These are phyloP conservation scores for pig (Sus scrofa) DNA, from an alignment of 2,113 vertebrate species.

Conservation along the genomic window DNA sequence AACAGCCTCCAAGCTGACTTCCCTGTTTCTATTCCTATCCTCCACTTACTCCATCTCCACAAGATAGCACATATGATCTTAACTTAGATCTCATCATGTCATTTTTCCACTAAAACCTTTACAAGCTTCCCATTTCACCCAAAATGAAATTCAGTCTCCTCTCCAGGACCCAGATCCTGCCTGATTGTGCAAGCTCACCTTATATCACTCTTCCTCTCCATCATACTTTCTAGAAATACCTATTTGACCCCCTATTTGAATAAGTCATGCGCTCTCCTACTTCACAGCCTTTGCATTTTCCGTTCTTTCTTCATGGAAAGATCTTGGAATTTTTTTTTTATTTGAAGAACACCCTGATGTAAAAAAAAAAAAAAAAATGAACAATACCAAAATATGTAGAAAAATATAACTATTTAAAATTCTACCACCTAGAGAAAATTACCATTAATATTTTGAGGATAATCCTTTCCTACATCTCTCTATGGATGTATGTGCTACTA, in stretches of 20 bases:
- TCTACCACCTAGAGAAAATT: constrained; percentile 12
- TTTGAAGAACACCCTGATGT: constrained; percentile 8
- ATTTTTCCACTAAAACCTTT: constrained; percentile 35
- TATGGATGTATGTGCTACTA: neutral
- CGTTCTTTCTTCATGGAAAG: constrained; percentile 31
- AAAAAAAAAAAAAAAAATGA: too few species aligned
- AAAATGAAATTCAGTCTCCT: constrained; percentile 34
- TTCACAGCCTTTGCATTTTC: constrained; percentile 22
- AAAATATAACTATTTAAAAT: constrained; percentile 46
- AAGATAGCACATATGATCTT: neutral
- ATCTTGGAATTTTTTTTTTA: neutral
- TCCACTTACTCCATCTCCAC: neutral
- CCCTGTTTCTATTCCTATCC: neutral
- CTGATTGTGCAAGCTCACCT: neutral
- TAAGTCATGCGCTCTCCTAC: constrained; percentile 25
- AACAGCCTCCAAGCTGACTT: neutral
- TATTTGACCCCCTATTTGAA: neutral
- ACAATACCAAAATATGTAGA: neutral
- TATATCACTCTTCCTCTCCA: neutral
- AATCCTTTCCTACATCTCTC: neutral
- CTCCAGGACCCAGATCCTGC: neutral
- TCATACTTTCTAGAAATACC: neutral
- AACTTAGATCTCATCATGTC: neutral
- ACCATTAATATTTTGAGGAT: neutral
- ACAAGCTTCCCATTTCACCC: constrained; percentile 16